Evolutionary conservation across 1,140 invertebrate genomes (phyloP).

Genomic region (Medauroidea extradentata): DNA sequence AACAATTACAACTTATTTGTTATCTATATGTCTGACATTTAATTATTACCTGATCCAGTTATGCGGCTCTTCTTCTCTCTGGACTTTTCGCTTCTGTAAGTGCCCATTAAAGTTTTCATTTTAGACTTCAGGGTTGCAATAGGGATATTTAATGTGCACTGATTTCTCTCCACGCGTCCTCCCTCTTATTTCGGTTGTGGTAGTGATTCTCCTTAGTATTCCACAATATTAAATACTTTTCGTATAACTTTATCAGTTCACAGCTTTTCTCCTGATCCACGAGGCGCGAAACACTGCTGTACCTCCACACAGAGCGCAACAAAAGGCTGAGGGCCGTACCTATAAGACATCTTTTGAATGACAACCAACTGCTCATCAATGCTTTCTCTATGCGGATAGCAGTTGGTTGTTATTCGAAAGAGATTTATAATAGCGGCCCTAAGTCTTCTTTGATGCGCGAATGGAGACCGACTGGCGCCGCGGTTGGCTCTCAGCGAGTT

Average conservation of each 20-base stretch:
- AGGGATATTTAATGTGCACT: background rate
- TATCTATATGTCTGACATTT: no score
- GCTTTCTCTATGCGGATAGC: no score
- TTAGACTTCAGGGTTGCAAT: background rate
- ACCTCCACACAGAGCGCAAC: no score
- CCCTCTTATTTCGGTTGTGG: background rate
- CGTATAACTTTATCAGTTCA: background rate
- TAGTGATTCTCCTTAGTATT: background rate
- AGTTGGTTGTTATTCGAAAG: no score
- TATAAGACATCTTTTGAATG: no score
- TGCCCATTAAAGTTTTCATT: slow-evolving; percentile 2
- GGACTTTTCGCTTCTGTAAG: background rate
- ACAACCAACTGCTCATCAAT: no score
- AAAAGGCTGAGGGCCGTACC: no score
- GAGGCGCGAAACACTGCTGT: background rate
- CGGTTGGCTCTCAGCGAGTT: no score
- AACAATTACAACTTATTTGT: no score
- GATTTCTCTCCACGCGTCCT: slow-evolving; percentile 2
- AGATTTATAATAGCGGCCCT: no score
- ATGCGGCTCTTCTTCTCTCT: background rate
- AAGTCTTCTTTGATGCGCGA: no score
- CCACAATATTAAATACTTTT: background rate
- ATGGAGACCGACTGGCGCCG: no score
- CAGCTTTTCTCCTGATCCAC: background rate
- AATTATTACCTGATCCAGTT: slow-evolving; percentile 3